Evolutionary conservation across 1,140 invertebrate genomes (phyloP), one percentile per base, ranked within the genome.

Genomic region (Musca vetustissima): DNA sequence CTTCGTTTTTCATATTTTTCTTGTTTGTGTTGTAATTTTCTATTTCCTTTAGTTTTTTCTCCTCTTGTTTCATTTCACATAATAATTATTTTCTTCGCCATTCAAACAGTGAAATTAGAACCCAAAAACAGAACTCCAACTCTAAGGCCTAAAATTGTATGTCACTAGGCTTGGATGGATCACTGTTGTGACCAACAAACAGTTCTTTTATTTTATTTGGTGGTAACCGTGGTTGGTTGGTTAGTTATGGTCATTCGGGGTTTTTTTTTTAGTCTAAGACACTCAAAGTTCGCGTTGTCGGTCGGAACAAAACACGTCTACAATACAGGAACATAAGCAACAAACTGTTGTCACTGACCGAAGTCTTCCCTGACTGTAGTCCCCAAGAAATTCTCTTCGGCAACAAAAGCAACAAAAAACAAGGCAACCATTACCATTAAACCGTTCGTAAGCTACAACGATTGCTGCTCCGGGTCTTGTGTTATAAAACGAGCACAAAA

Each of bases 271-370:
- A 36, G 15, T 14, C 14, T 13, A 24, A 36, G 6, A 9, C 28
- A 14, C 57, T 28, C n/a, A n/a, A n/a, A n/a, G n/a, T n/a, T n/a
- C 7, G 13, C 57, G 57, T 43, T 55, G 24, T 22, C 28, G 28
- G 28, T 55, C 43, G 19, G 3, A 36, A 61, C n/a, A 61, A n/a
- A n/a, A 61, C 21, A 32, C 57, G 57, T 21, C 57, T 61, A 36
- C 28, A 61, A 61, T 36, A 11, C 57, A 61, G 57, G 57, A 61
- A 24, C 36, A 32, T 19, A 61, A 61, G 57, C 57, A 61, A 61
- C 57, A 61, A 61, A 61, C 57, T 61, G 57, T 61, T 61, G 57
- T 61, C 36, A 36, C 36, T 1, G 36, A 21, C 28, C 17, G 28
- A 28, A 61, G 57, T 61, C 36, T 36, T 61, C 9, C 36, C 19